Percentiles rank a stretch among this genome's conserved stretches.
Conservation (phyloP, 2,888 invertebrate species). For the Anagyrus pseudococci region DNA sequence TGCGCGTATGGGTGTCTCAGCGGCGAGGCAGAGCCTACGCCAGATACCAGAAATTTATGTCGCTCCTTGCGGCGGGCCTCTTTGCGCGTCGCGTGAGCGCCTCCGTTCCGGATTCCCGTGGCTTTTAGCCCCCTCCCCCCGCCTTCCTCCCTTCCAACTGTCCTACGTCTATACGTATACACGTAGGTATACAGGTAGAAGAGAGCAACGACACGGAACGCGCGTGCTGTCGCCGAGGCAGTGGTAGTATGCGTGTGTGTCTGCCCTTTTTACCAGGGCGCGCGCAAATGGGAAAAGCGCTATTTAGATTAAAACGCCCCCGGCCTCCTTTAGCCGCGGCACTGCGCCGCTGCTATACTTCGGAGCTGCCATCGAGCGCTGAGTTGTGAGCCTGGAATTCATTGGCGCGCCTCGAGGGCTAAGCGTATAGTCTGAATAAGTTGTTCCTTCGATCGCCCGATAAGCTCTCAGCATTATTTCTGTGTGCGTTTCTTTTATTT, state of each 20-base stretch:
- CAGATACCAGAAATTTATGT: conserved; percentile 48
- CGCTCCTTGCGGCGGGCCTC: conserved; percentile 17
- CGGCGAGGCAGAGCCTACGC: conserved; percentile 25
- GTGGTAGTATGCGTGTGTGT: too few species aligned
- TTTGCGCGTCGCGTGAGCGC: conserved; percentile 1
- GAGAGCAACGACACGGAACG: neutral
- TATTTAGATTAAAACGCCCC: conserved; percentile 15
- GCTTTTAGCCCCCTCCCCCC: too few species aligned
- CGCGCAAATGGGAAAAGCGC: conserved; percentile 30
- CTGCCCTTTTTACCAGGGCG: conserved; percentile 24
- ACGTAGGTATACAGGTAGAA: too few species aligned
- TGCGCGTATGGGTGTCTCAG: neutral
- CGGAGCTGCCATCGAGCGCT: too few species aligned
- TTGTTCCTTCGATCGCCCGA: neutral
- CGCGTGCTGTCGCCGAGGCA: neutral
- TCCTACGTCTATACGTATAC: too few species aligned
- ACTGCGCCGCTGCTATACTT: neutral
- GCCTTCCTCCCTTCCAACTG: too few species aligned
- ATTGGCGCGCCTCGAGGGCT: neutral
- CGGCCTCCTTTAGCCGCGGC: too few species aligned
- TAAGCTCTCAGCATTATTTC: neutral
- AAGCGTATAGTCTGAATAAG: neutral
- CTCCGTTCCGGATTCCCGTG: conserved; percentile 35
- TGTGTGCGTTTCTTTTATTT: too few species aligned
- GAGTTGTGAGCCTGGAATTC: neutral